Percentiles rank a stretch among this genome's conserved stretches.
phyloP scores from a whole-genome alignment of 2,113 vertebrate species.

The Leucoraja erinaceus region DNA sequence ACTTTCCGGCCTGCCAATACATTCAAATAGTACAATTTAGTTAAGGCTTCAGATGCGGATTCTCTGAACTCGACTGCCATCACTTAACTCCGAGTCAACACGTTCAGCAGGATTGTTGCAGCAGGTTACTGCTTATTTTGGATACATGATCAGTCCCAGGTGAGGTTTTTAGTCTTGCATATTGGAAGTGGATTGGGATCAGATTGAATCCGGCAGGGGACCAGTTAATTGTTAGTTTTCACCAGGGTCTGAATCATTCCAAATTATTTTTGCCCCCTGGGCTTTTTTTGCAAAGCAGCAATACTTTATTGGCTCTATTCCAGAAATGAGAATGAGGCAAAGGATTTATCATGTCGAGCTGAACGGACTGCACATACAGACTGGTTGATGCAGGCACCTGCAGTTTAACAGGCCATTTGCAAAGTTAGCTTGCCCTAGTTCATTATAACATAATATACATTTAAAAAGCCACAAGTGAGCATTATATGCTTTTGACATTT shows the following conservation, averaged over 20 bases:
- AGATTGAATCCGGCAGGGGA: not conserved
- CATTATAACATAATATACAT: not conserved
- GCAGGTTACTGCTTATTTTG: not conserved
- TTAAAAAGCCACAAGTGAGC: not conserved
- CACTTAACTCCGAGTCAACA: not conserved
- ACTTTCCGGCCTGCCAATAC: not conserved
- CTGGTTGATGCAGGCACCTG: not conserved
- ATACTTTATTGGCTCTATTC: not conserved
- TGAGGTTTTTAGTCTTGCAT: not conserved
- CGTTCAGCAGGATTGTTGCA: not conserved
- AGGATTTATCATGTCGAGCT: too few relatives aligned
- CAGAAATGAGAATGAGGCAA: not conserved
- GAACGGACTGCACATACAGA: not conserved
- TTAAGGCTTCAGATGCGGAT: not conserved
- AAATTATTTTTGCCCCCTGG: slow-evolving; percentile 4
- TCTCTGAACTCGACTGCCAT: not conserved
- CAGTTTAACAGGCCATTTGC: not conserved
- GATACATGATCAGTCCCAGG: not conserved
- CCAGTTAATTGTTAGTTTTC: not conserved
- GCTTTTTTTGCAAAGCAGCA: not conserved
- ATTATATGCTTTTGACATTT: not conserved
- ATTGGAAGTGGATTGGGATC: not conserved
- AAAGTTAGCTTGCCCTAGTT: not conserved
- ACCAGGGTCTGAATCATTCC: not conserved
- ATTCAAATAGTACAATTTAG: not conserved